Evolutionary conservation across 1,140 invertebrate species (phyloP), one percentile per base, ranked within the genome.

Genomic region (Brachionus rotundiformis): DNA sequence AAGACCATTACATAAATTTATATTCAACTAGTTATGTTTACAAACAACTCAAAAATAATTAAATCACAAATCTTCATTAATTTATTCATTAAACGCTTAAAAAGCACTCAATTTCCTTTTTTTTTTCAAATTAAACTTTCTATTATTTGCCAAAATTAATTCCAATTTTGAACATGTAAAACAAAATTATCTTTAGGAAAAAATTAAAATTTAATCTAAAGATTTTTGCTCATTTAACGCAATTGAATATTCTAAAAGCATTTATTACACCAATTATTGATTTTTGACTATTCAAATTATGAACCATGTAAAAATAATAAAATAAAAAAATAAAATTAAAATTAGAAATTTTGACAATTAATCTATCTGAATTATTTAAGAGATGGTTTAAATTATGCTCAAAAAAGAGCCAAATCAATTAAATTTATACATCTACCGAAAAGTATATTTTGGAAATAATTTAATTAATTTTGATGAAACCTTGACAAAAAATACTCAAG

Each of bases 401-500:
- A 63, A 63, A 27, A 59, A 63, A 63, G 47, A 54, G 47, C 47
- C 47, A 54, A 54, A 54, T 54, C 47, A 33, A 63, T 63, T 29
- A 63, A 63, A 63, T 29, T 23, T 13, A 63, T 29, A 29, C 11
- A 27, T 29, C 29, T 29, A 63, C 27, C 29, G 25, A 63, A 63
- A 29, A 63, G 29, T 29, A 63, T 23, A 59, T 29, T 29, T 31
- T 27, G 8, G 29, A 29, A 63, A 63, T 63, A 36, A 68, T 68
- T 68, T n/a, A 68, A 68, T 68, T 36, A 33, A 68, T 68, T 36
- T 39, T 4, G 8, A 33, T 23, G 63, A n/a, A 36, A 68, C 63
- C 63, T 36, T 68, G 29, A 27, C n/a, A 63, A n/a, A 63, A 63
- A 63, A 29, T 29, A 63, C 29, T 63, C 61, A 29, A 63, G 25